Evolutionary conservation across 2,888 invertebrate species (phyloP), one percentile per base, ranked within the genome.

Genomic region (Drosophila ustulata): DNA sequence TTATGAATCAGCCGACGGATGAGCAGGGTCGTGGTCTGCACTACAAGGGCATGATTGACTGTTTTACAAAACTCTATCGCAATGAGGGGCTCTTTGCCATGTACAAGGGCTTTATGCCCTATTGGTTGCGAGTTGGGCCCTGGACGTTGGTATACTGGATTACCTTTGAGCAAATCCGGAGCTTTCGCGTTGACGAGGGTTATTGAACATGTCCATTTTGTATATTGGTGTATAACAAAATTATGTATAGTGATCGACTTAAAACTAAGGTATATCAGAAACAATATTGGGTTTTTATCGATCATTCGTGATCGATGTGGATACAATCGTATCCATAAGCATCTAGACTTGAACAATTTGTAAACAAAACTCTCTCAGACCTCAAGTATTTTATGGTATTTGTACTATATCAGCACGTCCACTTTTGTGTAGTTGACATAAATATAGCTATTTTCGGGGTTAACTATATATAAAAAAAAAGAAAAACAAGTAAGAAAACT

Each of bases 1-100:
- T 98, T 6, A 98, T 98, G 98, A 98, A 96, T 93, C 97, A 96
- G 90, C 96, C 96, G 1, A 94, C 57, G 0, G 79, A 68, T 26
- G 55, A 65, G 0, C 41, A 34, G 1, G 80, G 78, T 3, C 49
- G 50, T 1, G 79, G 76, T 3, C 4, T 70, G 9, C 76, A 71
- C 30, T 81, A 79, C n/a, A 74, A 57, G 18, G 49, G 68, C 6
- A 52, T 65, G 0, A 25, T 68, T 0, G 79, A 81, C 9, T 79
- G 81, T 3, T 55, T 74, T 3, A 26, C 3, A 1, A 71, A 68
- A 7, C 56, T 74, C 11, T 34, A 76, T 0, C 50, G 8, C 3
- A 45, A 70, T 1, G 78, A 78, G 45, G 78, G 81, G 0, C 9
- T 65, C 0, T 1, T 65, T 0, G 73, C 66, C 1, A 70, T 81